Conservation (phyloP, 2,797 vertebrate genomes). For the Coilia nasus region DNA sequence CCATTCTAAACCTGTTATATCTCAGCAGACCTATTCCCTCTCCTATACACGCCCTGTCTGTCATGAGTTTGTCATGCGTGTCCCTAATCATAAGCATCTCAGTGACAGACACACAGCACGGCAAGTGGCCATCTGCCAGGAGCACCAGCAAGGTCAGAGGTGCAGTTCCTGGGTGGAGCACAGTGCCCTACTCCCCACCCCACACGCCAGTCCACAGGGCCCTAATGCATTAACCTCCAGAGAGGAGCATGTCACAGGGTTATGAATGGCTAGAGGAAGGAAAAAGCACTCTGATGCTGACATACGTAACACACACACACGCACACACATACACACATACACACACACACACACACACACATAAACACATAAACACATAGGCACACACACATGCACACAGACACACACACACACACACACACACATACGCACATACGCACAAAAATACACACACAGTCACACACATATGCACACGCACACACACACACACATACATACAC, state of each 20-base stretch:
- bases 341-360: not conserved
- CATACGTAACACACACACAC: not conserved
- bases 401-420: not conserved
- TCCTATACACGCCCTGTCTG: too few relatives aligned
- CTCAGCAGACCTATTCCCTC: too few relatives aligned
- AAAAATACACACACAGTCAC: not conserved
- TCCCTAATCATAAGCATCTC: slow-evolving; percentile 29
- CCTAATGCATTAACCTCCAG: not conserved
- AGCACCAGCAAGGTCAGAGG: slow-evolving; percentile 48
- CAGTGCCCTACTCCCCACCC: too few relatives aligned
- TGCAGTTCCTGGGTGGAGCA: slow-evolving; percentile 32
- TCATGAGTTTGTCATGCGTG: not conserved
- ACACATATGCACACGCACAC: not conserved
- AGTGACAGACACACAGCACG: slow-evolving; percentile 39
- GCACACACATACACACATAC: not conserved
- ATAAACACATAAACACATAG: not conserved
- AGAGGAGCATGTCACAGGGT: not conserved
- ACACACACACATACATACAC: not conserved
- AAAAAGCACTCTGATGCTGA: slow-evolving; percentile 1
- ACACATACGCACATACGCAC: not conserved
- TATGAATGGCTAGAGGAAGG: slow-evolving; percentile 16
- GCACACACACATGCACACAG: not conserved
- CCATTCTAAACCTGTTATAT: too few relatives aligned
- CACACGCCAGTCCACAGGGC: not conserved
- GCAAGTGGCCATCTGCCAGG: slow-evolving; percentile 34